Conservation (phyloP, 2,888 invertebrate genomes). For the Mongoloraphidia duomilia region DNA sequence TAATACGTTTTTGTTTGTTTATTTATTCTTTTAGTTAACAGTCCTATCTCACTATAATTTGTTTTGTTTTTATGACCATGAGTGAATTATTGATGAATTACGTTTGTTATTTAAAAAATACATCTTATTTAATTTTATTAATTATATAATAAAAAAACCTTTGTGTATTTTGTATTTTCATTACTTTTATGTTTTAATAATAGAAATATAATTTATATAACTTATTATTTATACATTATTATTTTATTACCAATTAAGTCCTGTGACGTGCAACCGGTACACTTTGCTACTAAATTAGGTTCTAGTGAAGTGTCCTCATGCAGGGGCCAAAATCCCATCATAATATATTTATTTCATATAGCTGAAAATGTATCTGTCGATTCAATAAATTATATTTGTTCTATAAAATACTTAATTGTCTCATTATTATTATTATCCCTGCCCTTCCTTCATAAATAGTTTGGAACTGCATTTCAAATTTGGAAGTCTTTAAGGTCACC, state of each 20-base stretch:
- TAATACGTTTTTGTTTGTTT: background rate
- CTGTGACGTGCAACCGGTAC: background rate
- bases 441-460: too few relatives aligned
- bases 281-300: too few relatives aligned
- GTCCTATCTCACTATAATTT: background rate
- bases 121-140: constrained; percentile 1
- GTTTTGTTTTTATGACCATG: background rate
- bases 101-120: constrained; percentile 6
- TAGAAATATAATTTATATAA: constrained; percentile 30
- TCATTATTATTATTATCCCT: too few relatives aligned
- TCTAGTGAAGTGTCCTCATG: background rate
- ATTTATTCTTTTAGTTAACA: constrained; percentile 1
- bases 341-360: background rate
- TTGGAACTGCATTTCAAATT: too few relatives aligned
- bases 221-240: constrained; percentile 31
- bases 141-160: background rate
- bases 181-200: constrained; percentile 29
- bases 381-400: constrained; percentile 34
- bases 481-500: too few relatives aligned
- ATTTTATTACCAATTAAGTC: background rate
- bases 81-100: background rate
- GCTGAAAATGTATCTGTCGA: constrained; percentile 9
- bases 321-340: background rate
- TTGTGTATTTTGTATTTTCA: constrained; percentile 8
- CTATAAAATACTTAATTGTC: constrained; percentile 2